Conservation (phyloP, 1,140 invertebrate genomes). For the Ceratina australensis region DNA sequence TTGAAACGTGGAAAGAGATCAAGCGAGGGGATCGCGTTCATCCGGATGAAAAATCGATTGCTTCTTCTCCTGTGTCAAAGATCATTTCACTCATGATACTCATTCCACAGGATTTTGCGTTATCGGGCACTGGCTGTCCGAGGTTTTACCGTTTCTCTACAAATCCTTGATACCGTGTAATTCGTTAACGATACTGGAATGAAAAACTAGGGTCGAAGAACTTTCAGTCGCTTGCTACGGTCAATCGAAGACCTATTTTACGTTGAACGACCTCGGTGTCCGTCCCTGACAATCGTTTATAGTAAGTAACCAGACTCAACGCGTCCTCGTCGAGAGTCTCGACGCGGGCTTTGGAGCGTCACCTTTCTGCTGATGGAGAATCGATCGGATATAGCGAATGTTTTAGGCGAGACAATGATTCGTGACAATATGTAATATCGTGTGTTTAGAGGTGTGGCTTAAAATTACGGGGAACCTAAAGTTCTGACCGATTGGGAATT, state of each 20-base stretch:
- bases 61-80: background rate
- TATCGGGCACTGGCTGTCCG: too few relatives aligned
- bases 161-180: background rate
- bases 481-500: conserved; percentile 10
- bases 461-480: conserved; percentile 24
- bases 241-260: conserved; percentile 20
- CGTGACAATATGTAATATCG: conserved; percentile 35
- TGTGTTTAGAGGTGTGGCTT: conserved; percentile 13
- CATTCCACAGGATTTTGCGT: too few relatives aligned
- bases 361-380: background rate
- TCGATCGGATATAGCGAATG: background rate
- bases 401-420: conserved; percentile 12
- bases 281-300: conserved; percentile 64
- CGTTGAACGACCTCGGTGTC: conserved; percentile 54
- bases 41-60: background rate
- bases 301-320: conserved; percentile 36
- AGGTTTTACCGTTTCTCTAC: background rate
- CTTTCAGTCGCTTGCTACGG: background rate
- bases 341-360: background rate
- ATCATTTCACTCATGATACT: background rate
- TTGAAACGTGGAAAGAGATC: background rate
- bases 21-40: background rate
- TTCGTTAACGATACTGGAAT: background rate
- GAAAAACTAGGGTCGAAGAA: background rate
- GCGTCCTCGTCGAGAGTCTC: conserved; percentile 16